Evolutionary conservation across 1,140 invertebrate genomes (phyloP).

Genomic region (Wiebesia pumilae): DNA sequence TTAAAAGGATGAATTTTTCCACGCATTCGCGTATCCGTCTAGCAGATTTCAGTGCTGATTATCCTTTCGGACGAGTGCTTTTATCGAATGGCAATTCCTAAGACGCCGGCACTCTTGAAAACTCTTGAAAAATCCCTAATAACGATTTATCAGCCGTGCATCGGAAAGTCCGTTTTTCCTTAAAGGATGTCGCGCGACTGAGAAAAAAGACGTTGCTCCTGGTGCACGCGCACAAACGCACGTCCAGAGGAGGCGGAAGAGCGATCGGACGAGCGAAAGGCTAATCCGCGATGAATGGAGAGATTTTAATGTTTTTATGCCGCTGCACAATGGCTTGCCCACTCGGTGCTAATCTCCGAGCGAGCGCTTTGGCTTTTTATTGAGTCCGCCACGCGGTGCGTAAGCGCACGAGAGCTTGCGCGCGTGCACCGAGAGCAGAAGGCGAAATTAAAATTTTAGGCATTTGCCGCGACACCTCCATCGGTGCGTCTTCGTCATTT

Average conservation of each 20-base stretch:
- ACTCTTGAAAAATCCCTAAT: background rate
- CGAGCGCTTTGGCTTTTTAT: slow-evolving; percentile 69
- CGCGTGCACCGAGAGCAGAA: background rate
- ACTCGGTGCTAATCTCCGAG: slow-evolving; percentile 70
- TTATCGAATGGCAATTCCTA: too few species aligned
- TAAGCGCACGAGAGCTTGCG: too few species aligned
- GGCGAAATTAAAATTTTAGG: slow-evolving; percentile 29
- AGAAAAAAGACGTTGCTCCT: background rate
- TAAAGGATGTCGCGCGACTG: background rate
- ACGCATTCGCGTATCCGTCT: too few species aligned
- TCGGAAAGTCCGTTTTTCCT: background rate
- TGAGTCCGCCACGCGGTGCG: slow-evolving; percentile 67
- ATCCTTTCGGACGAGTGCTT: too few species aligned
- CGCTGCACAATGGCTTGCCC: slow-evolving; percentile 71
- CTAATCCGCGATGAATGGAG: slow-evolving; percentile 74
- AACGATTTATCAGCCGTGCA: background rate
- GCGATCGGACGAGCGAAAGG: slow-evolving; percentile 45
- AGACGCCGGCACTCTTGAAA: background rate
- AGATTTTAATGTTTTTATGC: slow-evolving; percentile 76
- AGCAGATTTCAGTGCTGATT: too few species aligned
- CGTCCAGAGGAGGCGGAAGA: slow-evolving; percentile 30
- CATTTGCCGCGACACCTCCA: background rate
- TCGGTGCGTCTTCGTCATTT: background rate
- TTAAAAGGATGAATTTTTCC: background rate
- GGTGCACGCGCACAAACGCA: too few species aligned